phyloP scores from a whole-genome alignment of 2,113 vertebrate genomes.

The Vulpes ferrilata region DNA sequence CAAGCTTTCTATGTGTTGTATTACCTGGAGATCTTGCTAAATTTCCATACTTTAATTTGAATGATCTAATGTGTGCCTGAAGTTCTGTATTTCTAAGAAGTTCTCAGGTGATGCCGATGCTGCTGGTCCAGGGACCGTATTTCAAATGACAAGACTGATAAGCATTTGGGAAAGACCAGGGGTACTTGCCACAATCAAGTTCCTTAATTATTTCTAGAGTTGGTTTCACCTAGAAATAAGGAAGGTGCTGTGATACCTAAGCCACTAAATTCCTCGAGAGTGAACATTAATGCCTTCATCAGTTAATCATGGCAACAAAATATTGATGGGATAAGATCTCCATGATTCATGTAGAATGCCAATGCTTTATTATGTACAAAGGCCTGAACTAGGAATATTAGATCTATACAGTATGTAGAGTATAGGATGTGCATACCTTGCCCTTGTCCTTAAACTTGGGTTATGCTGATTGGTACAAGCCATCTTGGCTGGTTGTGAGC shows the following conservation, averaged over 20 bases:
- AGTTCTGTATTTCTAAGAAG: background rate
- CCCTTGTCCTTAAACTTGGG: background rate
- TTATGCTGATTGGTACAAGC: background rate
- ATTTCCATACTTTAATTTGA: background rate
- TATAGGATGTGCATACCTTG: background rate
- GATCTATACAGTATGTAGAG: accelerated
- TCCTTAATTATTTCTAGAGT: background rate
- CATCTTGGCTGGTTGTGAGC: background rate
- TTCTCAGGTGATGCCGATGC: background rate
- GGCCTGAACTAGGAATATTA: background rate
- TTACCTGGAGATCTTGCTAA: background rate
- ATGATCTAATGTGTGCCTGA: background rate
- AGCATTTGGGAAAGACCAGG: background rate
- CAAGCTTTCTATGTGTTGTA: background rate
- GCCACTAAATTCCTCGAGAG: background rate
- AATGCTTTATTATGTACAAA: background rate
- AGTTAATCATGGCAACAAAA: background rate
- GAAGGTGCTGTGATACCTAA: background rate
- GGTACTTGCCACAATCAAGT: background rate
- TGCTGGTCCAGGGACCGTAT: background rate
- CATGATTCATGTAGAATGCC: background rate
- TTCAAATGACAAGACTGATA: background rate
- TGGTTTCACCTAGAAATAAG: background rate
- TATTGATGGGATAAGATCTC: background rate
- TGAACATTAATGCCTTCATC: background rate